A percentile compares a stretch with the other conserved stretches of the same genome.
Evolutionary conservation across 2,113 vertebrate genomes (phyloP).

Genomic region (Hyla sarda): DNA sequence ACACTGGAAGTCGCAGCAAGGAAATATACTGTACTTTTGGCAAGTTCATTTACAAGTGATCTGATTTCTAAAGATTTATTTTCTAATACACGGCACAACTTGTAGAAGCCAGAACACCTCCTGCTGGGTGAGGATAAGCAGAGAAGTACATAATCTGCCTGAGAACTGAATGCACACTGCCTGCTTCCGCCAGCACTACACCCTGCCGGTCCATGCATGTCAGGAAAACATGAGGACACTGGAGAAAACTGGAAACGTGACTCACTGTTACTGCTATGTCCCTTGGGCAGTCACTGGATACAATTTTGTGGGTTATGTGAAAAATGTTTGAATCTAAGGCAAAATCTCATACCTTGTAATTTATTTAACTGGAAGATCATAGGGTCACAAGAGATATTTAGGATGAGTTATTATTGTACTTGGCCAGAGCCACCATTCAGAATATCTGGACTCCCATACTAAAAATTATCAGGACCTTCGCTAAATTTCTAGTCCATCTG

Average conservation of each 20-base stretch:
- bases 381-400: no score
- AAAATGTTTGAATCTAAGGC: neutral
- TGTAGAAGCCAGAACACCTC: constrained; percentile 51
- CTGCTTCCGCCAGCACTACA: constrained; percentile 43
- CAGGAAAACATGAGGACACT: constrained; percentile 44
- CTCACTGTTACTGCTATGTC: neutral
- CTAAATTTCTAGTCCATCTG: no score
- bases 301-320: neutral
- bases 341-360: neutral
- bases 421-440: no score
- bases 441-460: no score
- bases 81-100: constrained; percentile 39
- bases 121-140: constrained; percentile 52
- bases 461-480: no score
- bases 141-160: constrained; percentile 59
- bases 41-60: constrained; percentile 42
- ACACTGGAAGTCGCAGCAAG: neutral
- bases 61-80: constrained; percentile 54
- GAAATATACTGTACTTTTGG: constrained; percentile 40
- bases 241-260: constrained; percentile 6
- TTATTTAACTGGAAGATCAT: neutral
- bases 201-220: constrained; percentile 20
- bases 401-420: no score
- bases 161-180: constrained; percentile 47
- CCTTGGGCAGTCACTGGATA: neutral